Evolutionary conservation across 2,888 invertebrate genomes (phyloP).

Genomic region (Drosophila yooni): DNA sequence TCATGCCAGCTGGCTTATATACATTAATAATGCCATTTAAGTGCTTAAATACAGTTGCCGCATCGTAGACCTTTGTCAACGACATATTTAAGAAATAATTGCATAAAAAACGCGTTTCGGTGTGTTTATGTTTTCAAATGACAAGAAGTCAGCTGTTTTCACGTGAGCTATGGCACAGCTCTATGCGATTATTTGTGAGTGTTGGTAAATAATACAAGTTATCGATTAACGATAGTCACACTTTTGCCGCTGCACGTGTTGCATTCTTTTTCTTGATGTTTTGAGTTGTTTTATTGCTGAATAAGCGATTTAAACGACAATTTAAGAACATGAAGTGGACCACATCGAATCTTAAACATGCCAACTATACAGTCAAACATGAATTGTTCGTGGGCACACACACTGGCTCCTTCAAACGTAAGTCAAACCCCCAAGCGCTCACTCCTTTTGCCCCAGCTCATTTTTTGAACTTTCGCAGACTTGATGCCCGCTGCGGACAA

Average conservation of each 20-base stretch:
- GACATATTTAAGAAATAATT: slow-evolving; percentile 66
- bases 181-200: background rate
- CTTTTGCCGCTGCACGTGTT: slow-evolving; percentile 61
- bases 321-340: slow-evolving; percentile 83
- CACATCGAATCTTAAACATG: slow-evolving; percentile 83
- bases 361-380: slow-evolving; percentile 83
- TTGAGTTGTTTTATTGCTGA: slow-evolving; percentile 21
- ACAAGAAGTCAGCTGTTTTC: slow-evolving; percentile 16
- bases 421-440: slow-evolving; percentile 27
- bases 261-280: slow-evolving; percentile 53
- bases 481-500: slow-evolving; percentile 75
- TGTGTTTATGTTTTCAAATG: slow-evolving; percentile 7
- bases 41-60: slow-evolving; percentile 87
- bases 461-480: slow-evolving; percentile 56
- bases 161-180: background rate
- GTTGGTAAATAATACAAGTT: background rate
- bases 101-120: slow-evolving; percentile 33
- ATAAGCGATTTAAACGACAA: slow-evolving; percentile 7
- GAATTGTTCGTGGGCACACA: slow-evolving; percentile 85
- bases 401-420: slow-evolving; percentile 85
- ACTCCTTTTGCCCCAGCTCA: background rate
- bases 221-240: slow-evolving; percentile 17
- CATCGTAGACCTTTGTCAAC: slow-evolving; percentile 84
- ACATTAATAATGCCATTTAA: slow-evolving; percentile 92
- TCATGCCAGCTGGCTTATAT: slow-evolving; percentile 90